phyloP scores from a whole-genome alignment of 2,113 vertebrate species.

The Poeciliopsis turrubarensis region DNA sequence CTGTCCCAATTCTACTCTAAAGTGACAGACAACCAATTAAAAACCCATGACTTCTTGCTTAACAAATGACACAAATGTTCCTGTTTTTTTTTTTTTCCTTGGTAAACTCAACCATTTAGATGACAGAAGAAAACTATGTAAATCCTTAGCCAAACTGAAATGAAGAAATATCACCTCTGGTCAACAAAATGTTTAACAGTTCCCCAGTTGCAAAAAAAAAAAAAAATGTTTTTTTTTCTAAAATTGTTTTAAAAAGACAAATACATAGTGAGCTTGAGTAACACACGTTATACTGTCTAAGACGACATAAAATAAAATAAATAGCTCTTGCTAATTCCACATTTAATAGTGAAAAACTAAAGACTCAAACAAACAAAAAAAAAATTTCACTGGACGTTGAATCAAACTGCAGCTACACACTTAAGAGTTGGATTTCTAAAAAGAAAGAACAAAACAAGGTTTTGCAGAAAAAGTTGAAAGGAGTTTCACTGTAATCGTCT shows the following conservation, averaged over 20 bases:
- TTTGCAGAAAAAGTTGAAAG: neutral
- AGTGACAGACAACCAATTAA: conserved; percentile 28
- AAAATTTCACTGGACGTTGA: neutral
- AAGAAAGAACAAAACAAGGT: neutral
- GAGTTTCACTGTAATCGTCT: neutral
- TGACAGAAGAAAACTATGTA: neutral
- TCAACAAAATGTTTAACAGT: no score
- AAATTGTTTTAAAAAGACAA: no score
- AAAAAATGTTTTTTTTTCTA: no score
- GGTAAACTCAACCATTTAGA: neutral
- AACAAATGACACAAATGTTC: conserved; percentile 12
- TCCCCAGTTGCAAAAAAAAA: no score
- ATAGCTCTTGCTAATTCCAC: neutral
- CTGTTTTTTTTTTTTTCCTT: conserved; percentile 13
- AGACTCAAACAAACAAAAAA: neutral
- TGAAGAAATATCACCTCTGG: neutral
- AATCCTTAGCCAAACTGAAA: neutral
- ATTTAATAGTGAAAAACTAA: neutral
- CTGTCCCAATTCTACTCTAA: conserved; percentile 12
- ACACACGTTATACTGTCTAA: neutral
- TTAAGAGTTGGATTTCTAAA: neutral
- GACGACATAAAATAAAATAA: neutral
- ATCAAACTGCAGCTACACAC: neutral
- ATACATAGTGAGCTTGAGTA: no score
- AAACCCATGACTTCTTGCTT: conserved; percentile 9